Conservation (phyloP, 2,113 vertebrate species). For the Aplodontia rufa region DNA sequence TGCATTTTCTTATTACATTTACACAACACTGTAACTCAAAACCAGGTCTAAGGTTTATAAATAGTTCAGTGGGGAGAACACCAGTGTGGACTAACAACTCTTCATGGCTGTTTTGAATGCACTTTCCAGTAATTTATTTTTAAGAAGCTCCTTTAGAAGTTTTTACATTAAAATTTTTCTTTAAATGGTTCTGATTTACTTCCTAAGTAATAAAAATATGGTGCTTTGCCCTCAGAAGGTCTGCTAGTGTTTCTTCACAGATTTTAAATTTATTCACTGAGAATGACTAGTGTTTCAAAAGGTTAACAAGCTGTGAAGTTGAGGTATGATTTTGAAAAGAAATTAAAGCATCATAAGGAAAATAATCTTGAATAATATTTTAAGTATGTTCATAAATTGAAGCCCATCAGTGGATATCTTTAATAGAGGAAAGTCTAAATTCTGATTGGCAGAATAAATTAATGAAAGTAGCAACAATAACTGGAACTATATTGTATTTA, state of each 20-base stretch:
- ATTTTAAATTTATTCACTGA: constrained; percentile 40
- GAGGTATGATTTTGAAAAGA: constrained; percentile 47
- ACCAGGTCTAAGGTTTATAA: background rate
- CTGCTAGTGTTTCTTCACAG: background rate
- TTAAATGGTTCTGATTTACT: constrained; percentile 29
- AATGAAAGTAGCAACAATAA: background rate
- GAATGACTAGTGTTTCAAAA: constrained; percentile 29
- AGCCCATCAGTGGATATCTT: background rate
- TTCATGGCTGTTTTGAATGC: background rate
- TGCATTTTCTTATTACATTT: background rate
- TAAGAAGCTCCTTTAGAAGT: background rate
- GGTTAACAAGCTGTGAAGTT: constrained; percentile 17
- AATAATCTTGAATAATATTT: constrained; percentile 45
- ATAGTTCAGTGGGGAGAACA: background rate
- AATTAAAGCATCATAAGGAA: background rate
- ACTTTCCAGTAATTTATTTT: constrained; percentile 29
- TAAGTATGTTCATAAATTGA: background rate
- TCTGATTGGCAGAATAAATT: constrained; percentile 38
- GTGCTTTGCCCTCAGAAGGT: background rate
- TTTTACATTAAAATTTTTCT: constrained; percentile 2
- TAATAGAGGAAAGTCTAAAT: constrained; percentile 14
- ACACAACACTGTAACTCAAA: background rate
- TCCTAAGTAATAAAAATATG: background rate
- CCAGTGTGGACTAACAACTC: rapidly evolving
- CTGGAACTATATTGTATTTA: background rate